A percentile compares a stretch with the other conserved stretches of the same genome.
Conservation (phyloP, 2,888 invertebrate species). For the Zootermopsis nevadensis region DNA sequence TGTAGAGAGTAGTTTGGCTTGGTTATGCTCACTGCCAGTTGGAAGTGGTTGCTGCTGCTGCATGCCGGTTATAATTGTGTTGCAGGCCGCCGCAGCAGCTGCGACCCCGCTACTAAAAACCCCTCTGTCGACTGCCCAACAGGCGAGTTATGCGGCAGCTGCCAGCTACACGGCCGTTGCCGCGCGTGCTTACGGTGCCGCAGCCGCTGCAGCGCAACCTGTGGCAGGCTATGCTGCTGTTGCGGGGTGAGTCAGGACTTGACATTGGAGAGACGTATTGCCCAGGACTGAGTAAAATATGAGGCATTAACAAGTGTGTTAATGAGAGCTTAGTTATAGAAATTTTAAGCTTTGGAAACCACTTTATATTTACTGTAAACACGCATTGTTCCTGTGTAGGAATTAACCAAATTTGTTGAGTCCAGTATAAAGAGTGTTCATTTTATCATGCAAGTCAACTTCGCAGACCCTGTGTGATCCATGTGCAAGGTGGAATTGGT, state of each 20-base stretch:
- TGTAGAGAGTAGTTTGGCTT: constrained; percentile 40
- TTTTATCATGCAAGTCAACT: too few relatives aligned
- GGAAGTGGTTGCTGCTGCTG: constrained; percentile 34
- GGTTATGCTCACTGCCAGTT: constrained; percentile 31
- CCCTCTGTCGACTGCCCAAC: constrained; percentile 85
- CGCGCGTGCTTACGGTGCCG: constrained; percentile 83
- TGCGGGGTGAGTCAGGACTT: constrained; percentile 69
- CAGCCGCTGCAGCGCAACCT: constrained; percentile 76
- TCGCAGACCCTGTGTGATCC: too few relatives aligned
- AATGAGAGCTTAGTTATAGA: not conserved
- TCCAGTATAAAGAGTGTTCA: too few relatives aligned
- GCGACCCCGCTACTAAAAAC: constrained; percentile 85
- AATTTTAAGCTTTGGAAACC: not conserved
- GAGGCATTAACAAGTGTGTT: too few relatives aligned
- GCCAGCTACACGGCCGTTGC: constrained; percentile 89
- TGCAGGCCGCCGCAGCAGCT: constrained; percentile 74
- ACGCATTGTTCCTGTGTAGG: too few relatives aligned
- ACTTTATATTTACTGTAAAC: not conserved
- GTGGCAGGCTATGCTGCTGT: constrained; percentile 80
- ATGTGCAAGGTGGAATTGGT: too few relatives aligned
- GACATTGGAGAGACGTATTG: constrained; percentile 16
- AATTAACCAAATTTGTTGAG: too few relatives aligned
- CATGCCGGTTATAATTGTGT: constrained; percentile 55
- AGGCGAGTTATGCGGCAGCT: constrained; percentile 88
- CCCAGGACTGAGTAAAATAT: too few relatives aligned